Percentiles rank a stretch among this genome's conserved stretches.
phyloP scores from a whole-genome alignment of 2,888 invertebrate genomes.

The Helicoverpa assulta region DNA sequence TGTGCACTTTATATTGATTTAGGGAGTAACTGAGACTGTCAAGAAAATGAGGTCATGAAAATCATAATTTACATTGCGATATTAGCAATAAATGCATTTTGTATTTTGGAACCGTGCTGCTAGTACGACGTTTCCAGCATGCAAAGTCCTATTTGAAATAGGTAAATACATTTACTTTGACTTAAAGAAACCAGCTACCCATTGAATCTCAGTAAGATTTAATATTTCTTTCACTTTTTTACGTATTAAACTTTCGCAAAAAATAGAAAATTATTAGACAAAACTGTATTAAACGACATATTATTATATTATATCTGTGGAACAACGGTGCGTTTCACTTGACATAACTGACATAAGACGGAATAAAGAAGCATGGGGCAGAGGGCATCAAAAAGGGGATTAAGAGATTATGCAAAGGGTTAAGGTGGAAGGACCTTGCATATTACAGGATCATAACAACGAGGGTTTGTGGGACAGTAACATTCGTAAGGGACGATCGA shows the following conservation, averaged over 20 bases:
- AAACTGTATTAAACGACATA: not conserved
- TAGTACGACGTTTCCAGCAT: too few relatives aligned
- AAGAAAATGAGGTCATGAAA: too few relatives aligned
- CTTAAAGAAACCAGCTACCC: too few relatives aligned
- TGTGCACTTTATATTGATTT: constrained; percentile 27
- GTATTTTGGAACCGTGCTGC: too few relatives aligned
- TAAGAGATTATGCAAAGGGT: constrained; percentile 34
- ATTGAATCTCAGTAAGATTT: too few relatives aligned
- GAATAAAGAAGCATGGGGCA: constrained; percentile 18
- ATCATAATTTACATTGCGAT: too few relatives aligned
- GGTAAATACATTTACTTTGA: too few relatives aligned
- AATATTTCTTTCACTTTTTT: too few relatives aligned
- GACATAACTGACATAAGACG: constrained; percentile 22
- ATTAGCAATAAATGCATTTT: too few relatives aligned
- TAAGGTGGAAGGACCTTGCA: not conserved
- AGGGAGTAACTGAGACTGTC: not conserved
- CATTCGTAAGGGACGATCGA: not conserved
- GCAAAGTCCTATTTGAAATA: too few relatives aligned
- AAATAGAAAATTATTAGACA: too few relatives aligned
- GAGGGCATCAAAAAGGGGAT: constrained; percentile 25
- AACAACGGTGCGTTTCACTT: constrained; percentile 14
- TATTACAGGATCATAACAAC: constrained; percentile 19
- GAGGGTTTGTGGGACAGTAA: not conserved
- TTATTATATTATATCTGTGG: not conserved
- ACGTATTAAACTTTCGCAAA: too few relatives aligned